Percentiles rank a stretch among this genome's conserved stretches.
Conservation (phyloP, 53 echinoderm and acorn worm genomes). For the Echinometra lucunter region DNA sequence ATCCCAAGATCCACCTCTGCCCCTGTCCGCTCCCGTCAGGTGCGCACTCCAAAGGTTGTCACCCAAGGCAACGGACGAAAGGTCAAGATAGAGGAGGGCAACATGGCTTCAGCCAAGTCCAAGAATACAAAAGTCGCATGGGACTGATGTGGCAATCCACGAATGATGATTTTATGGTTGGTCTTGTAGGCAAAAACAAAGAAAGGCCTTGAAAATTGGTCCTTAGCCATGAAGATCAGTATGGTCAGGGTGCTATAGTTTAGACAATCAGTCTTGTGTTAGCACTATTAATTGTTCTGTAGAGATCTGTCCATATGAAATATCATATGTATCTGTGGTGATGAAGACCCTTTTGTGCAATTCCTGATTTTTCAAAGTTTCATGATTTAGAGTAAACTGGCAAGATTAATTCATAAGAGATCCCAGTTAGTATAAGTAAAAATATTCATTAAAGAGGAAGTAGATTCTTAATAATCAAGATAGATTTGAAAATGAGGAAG, state of each 20-base stretch:
- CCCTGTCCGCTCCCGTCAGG: constrained; percentile 62
- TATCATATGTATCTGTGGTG: not conserved
- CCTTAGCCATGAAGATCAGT: too few relatives aligned
- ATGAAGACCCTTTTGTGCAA: not conserved
- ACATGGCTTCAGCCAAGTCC: not conserved
- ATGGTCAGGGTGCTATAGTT: not conserved
- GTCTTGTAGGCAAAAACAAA: too few relatives aligned
- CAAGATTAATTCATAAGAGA: too few relatives aligned
- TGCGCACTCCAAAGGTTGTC: constrained; percentile 51
- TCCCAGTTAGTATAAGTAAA: too few relatives aligned
- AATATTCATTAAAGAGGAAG: not conserved
- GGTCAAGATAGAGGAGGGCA: constrained; percentile 27
- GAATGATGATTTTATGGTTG: too few relatives aligned
- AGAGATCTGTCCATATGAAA: not conserved
- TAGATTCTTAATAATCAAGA: not conserved
- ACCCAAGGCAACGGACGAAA: not conserved
- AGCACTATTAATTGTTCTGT: not conserved
- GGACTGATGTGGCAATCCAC: constrained; percentile 25
- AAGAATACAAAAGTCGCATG: constrained; percentile 67
- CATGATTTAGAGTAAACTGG: not conserved
- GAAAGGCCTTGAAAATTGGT: too few relatives aligned
- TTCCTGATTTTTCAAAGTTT: not conserved
- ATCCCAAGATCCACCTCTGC: constrained; percentile 73
- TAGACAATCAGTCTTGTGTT: not conserved
- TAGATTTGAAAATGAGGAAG: not conserved